Evolutionary conservation across 1,140 invertebrate species (phyloP).

Genomic region (Chrysomallon squamiferum): DNA sequence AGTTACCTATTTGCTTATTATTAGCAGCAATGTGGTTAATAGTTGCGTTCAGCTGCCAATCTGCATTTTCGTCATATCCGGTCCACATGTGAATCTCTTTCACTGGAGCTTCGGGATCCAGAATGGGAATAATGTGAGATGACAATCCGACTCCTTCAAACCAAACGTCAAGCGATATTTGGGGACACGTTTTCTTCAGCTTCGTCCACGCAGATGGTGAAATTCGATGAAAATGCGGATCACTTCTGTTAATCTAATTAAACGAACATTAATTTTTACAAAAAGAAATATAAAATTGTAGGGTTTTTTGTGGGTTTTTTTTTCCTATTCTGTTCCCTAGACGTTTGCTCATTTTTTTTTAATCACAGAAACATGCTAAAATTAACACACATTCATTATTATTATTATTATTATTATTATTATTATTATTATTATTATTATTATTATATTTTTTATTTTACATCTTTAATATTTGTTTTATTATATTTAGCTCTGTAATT

Average conservation of each 20-base stretch:
- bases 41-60: constrained; percentile 25
- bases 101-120: constrained; percentile 25
- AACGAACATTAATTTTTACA: no score
- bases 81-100: constrained; percentile 32
- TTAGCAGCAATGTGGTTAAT: constrained; percentile 21
- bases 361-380: no score
- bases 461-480: no score
- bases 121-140: constrained; percentile 21
- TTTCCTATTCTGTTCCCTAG: no score
- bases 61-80: constrained; percentile 28
- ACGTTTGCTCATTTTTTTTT: no score
- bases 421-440: no score
- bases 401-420: no score
- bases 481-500: no score
- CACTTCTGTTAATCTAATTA: constrained; percentile 23
- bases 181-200: constrained; percentile 18
- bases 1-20: background rate
- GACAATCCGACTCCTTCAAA: constrained; percentile 23
- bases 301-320: no score
- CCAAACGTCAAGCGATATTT: constrained; percentile 20
- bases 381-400: no score
- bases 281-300: no score
- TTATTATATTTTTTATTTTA: no score
- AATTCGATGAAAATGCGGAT: constrained; percentile 30
- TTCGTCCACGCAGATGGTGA: constrained; percentile 11